These are phyloP conservation scores for Saccostrea cuccullata DNA, from an alignment of 1,140 invertebrate genomes.

Conservation along the genomic window DNA sequence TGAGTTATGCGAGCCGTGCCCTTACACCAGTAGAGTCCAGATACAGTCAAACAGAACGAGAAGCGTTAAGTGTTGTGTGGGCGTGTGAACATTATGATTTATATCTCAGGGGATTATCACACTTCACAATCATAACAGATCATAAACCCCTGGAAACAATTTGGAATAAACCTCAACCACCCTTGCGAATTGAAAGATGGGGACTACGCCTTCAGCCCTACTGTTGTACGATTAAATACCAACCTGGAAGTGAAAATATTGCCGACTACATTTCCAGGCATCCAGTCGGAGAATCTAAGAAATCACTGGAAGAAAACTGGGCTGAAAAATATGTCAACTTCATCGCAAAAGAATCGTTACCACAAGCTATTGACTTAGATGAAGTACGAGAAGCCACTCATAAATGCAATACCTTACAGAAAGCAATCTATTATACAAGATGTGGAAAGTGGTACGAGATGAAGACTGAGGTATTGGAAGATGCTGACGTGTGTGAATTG, in stretches of 20 bases:
- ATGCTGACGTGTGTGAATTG: not conserved
- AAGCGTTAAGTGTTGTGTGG: slow-evolving; percentile 78
- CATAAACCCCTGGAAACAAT: slow-evolving; percentile 71
- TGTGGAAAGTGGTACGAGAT: too few relatives aligned
- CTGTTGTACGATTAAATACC: slow-evolving; percentile 42
- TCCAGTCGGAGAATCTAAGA: too few relatives aligned
- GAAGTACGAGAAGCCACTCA: not conserved
- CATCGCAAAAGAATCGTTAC: too few relatives aligned
- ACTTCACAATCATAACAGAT: slow-evolving; percentile 75
- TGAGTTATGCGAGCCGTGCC: slow-evolving; percentile 62
- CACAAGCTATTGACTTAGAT: too few relatives aligned
- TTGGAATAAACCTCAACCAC: slow-evolving; percentile 57
- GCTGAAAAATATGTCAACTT: too few relatives aligned
- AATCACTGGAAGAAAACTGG: too few relatives aligned
- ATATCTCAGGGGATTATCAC: slow-evolving; percentile 72
- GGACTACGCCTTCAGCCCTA: slow-evolving; percentile 59
- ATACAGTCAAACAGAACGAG: slow-evolving; percentile 78
- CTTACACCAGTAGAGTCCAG: slow-evolving; percentile 61
- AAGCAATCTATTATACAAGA: not conserved
- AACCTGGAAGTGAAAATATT: slow-evolving; percentile 32
- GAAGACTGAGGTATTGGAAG: too few relatives aligned
- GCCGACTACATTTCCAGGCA: not conserved
- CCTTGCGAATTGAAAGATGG: slow-evolving; percentile 60
- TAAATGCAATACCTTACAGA: slow-evolving; percentile 15
- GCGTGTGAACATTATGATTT: slow-evolving; percentile 76